Conservation (phyloP, 1,140 invertebrate genomes). For the Trichomalopsis sarcophagae region DNA sequence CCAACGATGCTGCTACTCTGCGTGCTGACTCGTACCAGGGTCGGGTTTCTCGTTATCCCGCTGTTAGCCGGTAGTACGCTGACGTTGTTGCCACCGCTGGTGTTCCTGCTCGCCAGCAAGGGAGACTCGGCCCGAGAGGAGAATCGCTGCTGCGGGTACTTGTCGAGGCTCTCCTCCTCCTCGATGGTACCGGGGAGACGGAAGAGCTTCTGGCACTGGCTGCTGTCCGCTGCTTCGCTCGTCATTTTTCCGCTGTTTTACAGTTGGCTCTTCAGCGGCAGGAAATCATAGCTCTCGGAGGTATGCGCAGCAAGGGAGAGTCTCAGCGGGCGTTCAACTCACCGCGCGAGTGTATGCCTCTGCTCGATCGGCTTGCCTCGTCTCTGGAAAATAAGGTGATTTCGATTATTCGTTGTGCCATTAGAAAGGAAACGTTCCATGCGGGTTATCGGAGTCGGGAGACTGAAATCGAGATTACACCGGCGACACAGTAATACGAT, state of each 20-base stretch:
- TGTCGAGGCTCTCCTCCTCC: constrained; percentile 65
- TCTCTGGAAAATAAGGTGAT: background rate
- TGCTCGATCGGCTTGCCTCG: background rate
- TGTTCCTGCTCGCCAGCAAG: constrained; percentile 39
- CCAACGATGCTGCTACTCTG: constrained; percentile 68
- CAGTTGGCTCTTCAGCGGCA: background rate
- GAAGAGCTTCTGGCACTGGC: constrained; percentile 64
- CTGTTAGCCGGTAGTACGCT: constrained; percentile 57
- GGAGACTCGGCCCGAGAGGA: constrained; percentile 61
- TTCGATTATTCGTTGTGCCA: background rate
- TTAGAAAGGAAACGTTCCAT: no score
- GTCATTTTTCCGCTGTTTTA: background rate
- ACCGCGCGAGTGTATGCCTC: background rate
- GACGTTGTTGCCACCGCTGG: constrained; percentile 18
- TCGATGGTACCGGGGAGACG: constrained; percentile 70
- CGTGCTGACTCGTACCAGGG: constrained; percentile 66
- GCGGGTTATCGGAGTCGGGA: no score
- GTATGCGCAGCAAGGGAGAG: background rate
- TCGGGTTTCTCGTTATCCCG: constrained; percentile 63
- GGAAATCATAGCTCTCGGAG: background rate
- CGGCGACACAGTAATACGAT: no score
- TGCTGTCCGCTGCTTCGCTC: background rate
- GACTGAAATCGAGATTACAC: no score
- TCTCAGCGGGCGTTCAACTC: background rate
- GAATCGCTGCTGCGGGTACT: constrained; percentile 29